These are phyloP conservation scores for Sussaba pulchella DNA, from an alignment of 2,888 invertebrate genomes.

Conservation along the genomic window DNA sequence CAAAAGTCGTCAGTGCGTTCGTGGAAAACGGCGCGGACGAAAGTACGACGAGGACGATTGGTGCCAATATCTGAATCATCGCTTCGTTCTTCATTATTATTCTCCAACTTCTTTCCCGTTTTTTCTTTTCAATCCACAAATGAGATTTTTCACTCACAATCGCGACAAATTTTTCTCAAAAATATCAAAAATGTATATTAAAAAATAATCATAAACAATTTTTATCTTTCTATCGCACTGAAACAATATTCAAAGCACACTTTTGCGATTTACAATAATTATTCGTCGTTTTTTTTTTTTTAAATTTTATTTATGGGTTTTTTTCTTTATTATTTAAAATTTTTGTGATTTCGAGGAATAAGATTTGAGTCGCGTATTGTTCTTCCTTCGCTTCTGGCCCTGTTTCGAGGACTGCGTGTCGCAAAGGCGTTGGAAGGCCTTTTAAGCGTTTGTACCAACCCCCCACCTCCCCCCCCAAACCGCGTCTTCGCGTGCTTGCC, in stretches of 20 bases:
- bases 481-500: conserved; percentile 63
- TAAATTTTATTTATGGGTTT: not conserved
- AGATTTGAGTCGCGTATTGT: not conserved
- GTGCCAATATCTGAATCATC: conserved; percentile 52
- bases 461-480: conserved; percentile 65
- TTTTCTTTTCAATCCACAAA: not conserved
- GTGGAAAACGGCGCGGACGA: conserved; percentile 84
- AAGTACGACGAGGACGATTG: conserved; percentile 69
- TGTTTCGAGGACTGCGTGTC: conserved; percentile 80
- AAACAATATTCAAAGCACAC: conserved; percentile 33
- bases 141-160: not conserved
- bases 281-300: conserved; percentile 6
- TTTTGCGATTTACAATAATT: conserved; percentile 25
- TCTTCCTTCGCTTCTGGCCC: conserved; percentile 68
- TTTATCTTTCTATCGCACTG: conserved; percentile 13
- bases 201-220: not conserved
- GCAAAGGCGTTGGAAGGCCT: conserved; percentile 80
- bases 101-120: not conserved
- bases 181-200: conserved; percentile 2
- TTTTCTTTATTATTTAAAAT: no score
- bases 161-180: not conserved
- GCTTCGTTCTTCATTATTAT: conserved; percentile 59
- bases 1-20: conserved; percentile 89
- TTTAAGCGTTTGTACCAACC: conserved; percentile 80
- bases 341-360: no score